Base-by-base conservation (phyloP, 64 coral and sea anemone species). In the Actinia equina region DNA sequence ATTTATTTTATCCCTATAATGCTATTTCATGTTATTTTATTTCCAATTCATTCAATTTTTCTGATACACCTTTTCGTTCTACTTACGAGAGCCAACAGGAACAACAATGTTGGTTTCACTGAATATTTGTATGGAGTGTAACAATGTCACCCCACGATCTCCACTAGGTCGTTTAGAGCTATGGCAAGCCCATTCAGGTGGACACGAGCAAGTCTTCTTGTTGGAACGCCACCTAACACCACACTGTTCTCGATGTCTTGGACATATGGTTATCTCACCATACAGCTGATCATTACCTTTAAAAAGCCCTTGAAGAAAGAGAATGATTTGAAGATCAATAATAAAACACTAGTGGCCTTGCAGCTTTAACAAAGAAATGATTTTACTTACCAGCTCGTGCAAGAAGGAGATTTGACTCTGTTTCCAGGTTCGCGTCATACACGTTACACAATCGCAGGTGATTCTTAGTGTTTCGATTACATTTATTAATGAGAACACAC, bases 51-150 rank as follows among this genome's bases (percentile, higher is more conserved):
- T 62, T 19, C 19, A 20, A 62, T 62, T 16, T 16, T 5, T 8
- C 30, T 37, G 30, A 37, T 37, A 37, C 30, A 37, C 30, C 55
- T 58, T 58, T 58, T 58, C 55, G 49, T 54, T 63, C 12, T 52
- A 85, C 89, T 90, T 85, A 85, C 82, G 82, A 85, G 82, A 90
- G 45, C 89, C 82, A 84, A 90, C 69, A 22, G 89, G 89, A 37
- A 90, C n/a, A 53, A 90, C 22, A 83, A 71, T 58, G 51, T 54
- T 51, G 13, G 79, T 52, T 69, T 69, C 19, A 52, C 43, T 44
- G 53, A 90, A 85, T 43, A 90, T 52, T 43, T 69, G 6, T 57
- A 52, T 70, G 22, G 89, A 90, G 44, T 77, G 51, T 7, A 59
- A 22, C n/a, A 85, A 55, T 17, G 83, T 77, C 27, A 90, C 30